These are phyloP conservation scores for Argyrosomus regius DNA, from an alignment of 2,797 vertebrate species.

Conservation along the genomic window DNA sequence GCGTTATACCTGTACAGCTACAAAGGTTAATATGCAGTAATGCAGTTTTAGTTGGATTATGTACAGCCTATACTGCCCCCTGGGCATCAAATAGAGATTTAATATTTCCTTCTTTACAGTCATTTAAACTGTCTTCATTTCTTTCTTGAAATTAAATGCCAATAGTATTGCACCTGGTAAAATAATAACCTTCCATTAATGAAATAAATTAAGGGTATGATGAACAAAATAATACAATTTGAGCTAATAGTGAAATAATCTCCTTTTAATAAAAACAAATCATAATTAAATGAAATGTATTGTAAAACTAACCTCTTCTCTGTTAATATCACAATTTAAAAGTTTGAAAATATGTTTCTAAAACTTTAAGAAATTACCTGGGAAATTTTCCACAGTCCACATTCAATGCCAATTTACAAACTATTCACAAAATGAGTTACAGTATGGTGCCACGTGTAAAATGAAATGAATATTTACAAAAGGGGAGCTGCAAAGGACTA, in stretches of 20 bases:
- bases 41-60: slow-evolving; percentile 20
- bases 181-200: slow-evolving; percentile 1
- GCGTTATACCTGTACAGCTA: neutral
- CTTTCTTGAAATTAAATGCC: slow-evolving; percentile 21
- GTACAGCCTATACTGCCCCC: slow-evolving; percentile 35
- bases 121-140: neutral
- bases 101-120: neutral
- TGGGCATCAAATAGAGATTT: slow-evolving; percentile 24
- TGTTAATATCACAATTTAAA: slow-evolving; percentile 11
- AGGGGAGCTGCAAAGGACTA: neutral
- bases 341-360: neutral
- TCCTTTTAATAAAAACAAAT: slow-evolving; percentile 1
- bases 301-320: neutral
- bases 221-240: slow-evolving; percentile 23
- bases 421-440: neutral
- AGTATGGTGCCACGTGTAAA: slow-evolving; percentile 18
- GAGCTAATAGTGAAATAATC: slow-evolving; percentile 16
- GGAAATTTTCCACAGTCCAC: neutral
- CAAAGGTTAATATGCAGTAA: slow-evolving; percentile 30
- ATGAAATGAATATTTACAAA: slow-evolving; percentile 1
- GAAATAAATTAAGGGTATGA: slow-evolving; percentile 17
- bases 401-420: neutral
- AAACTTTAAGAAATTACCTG: slow-evolving; percentile 9
- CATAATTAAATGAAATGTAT: slow-evolving; percentile 7
- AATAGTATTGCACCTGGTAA: slow-evolving; percentile 6